Conservation (phyloP, 2,113 vertebrate genomes). For the Hystrix brachyura region DNA sequence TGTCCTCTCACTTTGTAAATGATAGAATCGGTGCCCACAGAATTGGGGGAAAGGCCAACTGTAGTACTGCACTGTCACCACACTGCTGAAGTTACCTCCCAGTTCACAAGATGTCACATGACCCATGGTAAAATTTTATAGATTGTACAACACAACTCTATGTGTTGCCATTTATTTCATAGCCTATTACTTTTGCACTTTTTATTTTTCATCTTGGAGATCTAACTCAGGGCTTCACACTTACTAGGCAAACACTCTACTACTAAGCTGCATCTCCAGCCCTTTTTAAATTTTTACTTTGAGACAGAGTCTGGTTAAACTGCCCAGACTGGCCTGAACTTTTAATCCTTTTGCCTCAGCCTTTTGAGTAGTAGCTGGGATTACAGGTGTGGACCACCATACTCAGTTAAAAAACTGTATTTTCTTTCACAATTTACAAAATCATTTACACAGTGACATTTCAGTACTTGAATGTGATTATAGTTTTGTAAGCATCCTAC, state of each 20-base stretch:
- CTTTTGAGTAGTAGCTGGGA: neutral
- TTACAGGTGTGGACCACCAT: neutral
- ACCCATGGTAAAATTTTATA: neutral
- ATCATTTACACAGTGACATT: neutral
- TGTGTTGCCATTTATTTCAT: neutral
- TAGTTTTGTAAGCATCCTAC: slow-evolving; percentile 8
- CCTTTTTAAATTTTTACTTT: neutral
- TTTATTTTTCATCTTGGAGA: too few species aligned
- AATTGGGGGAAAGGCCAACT: neutral
- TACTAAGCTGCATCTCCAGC: neutral
- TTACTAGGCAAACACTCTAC: neutral
- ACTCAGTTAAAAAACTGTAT: neutral
- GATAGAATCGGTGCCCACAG: neutral
- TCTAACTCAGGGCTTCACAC: neutral
- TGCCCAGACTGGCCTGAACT: neutral
- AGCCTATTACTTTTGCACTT: neutral
- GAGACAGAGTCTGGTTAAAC: neutral
- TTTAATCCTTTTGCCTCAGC: neutral
- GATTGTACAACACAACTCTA: neutral
- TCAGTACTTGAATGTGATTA: neutral
- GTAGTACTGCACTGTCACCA: neutral
- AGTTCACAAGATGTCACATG: neutral
- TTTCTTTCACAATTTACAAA: slow-evolving; percentile 32
- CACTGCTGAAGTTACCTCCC: neutral
- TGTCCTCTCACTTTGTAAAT: neutral